Evolutionary conservation across 2,888 invertebrate genomes (phyloP), one percentile per base, ranked within the genome.

Genomic region (Eueremaeus valkanovi): DNA sequence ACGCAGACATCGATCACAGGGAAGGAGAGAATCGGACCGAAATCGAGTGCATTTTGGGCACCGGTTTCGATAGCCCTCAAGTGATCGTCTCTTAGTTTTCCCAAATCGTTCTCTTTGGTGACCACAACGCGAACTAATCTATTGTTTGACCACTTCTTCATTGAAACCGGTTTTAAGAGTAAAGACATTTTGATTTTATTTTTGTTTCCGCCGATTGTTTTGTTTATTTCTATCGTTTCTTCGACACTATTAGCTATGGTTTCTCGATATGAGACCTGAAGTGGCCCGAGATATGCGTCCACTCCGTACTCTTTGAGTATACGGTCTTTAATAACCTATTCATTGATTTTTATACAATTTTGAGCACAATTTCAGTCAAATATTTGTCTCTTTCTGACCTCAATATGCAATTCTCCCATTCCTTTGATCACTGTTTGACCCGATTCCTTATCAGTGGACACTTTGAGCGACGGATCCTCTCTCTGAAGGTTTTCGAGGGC

Each of bases 381-480:
- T n/a, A n/a, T n/a, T n/a, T n/a, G n/a, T n/a, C n/a, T n/a, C n/a
- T n/a, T n/a, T n/a, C n/a, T n/a, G n/a, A 80, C 74, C 70, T 99
- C 97, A 77, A 99, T 86, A 83, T 99, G 99, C 0, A 99, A 87
- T 84, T 99, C 97, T 0, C 99, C 99, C 98, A 98, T 98, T 18
- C 97, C 94, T 88, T 90, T 90, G 2, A 95, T 85, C 72, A 95
- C 89, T 0, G 91, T 91, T 86, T 97, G 95, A 36, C 63, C n/a
- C 31, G 27, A 42, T 11, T 68, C 68, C 24, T 68, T 24, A 40
- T 49, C 49, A 24, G 45, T 42, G 3, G 49, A 58, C 9, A 95
- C 92, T 78, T 89, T 84, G 68, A 95, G 85, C 82, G 94, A 94
- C 3, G 98, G 97, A 85, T 97, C 97, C 84, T 97, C 97, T 21